Evolutionary conservation across 2,113 vertebrate species (phyloP).

Genomic region (Thinocorus orbignyianus): DNA sequence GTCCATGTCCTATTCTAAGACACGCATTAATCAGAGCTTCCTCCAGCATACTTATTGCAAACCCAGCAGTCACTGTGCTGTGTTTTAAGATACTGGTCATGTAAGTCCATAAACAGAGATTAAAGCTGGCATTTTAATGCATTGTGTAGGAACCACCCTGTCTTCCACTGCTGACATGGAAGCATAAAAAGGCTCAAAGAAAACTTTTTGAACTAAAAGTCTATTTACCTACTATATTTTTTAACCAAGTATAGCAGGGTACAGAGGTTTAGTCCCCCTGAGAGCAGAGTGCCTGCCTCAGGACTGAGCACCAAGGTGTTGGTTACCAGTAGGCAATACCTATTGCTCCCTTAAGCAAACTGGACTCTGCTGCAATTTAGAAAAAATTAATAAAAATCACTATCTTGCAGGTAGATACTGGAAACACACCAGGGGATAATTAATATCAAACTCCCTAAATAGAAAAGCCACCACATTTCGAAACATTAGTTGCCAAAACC

Average conservation of each 20-base stretch:
- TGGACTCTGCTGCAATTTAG: background rate
- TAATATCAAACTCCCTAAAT: background rate
- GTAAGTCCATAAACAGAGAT: background rate
- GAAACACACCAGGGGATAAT: background rate
- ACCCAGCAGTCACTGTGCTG: background rate
- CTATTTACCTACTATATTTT: background rate
- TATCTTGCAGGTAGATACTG: background rate
- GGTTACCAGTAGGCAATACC: background rate
- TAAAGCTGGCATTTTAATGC: background rate
- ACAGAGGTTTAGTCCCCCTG: background rate
- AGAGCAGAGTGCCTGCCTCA: background rate
- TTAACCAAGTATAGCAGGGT: background rate
- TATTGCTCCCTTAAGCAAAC: background rate
- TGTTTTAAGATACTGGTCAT: background rate
- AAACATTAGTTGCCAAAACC: background rate
- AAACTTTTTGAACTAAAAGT: background rate
- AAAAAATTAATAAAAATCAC: background rate
- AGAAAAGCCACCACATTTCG: background rate
- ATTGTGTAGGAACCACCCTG: background rate
- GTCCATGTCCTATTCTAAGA: background rate
- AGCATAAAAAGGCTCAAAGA: background rate
- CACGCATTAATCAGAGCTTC: background rate
- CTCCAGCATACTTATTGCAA: background rate
- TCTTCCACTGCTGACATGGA: background rate
- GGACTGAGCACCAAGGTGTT: background rate